Conservation (phyloP, 2,797 vertebrate species). For the Rousettus madagascariensis region DNA sequence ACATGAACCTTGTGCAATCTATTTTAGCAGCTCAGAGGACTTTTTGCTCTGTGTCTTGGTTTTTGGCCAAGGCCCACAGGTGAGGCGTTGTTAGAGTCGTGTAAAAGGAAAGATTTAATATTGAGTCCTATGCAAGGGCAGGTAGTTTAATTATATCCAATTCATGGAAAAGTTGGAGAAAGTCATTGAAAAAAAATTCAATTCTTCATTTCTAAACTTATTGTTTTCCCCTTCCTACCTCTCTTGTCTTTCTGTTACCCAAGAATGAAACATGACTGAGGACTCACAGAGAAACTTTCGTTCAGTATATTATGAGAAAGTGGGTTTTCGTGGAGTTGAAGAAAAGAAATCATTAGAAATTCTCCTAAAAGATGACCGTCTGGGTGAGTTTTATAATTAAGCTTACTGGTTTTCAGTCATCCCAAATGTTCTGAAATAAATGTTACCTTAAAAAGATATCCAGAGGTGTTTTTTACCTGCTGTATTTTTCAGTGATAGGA, state of each 20-base stretch:
- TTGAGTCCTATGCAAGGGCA: not conserved
- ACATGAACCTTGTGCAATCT: not conserved
- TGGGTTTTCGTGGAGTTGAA: constrained; percentile 98
- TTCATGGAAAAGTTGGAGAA: constrained; percentile 8
- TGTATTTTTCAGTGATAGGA: not conserved
- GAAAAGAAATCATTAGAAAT: constrained; percentile 99
- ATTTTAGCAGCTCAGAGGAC: not conserved
- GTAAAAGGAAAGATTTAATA: not conserved
- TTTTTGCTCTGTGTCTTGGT: not conserved
- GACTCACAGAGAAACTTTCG: constrained; percentile 98
- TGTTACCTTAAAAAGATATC: not conserved
- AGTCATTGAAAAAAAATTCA: not conserved
- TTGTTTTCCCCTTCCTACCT: fast-evolving
- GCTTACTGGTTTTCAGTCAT: not conserved
- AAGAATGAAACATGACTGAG: constrained; percentile 90
- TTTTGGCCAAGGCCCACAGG: not conserved
- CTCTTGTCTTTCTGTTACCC: not conserved
- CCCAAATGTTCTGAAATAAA: not conserved
- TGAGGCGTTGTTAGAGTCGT: not conserved
- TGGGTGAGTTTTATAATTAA: constrained; percentile 86
- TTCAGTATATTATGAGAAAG: constrained; percentile 97
- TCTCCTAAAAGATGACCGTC: constrained; percentile 94
- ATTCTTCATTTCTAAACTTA: not conserved
- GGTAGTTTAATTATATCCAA: not conserved
- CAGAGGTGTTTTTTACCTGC: not conserved